Evolutionary conservation across 2,797 vertebrate species (phyloP), one percentile per base, ranked within the genome.

Genomic region (Threskiornis aethiopicus): DNA sequence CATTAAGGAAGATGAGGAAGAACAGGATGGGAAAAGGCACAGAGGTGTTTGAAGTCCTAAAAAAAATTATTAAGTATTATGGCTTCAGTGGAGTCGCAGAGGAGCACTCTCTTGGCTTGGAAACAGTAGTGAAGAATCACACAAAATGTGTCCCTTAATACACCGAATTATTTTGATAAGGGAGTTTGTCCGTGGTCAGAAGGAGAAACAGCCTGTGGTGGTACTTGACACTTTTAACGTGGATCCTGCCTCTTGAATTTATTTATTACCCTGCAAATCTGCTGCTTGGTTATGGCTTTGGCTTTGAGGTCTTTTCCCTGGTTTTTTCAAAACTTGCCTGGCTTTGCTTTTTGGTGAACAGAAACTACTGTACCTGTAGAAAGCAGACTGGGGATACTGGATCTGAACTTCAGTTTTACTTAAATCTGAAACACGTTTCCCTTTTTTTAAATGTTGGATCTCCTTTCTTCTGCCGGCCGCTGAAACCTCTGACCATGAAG

Each of bases 401-500:
- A 7, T 46, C 54, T 73, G 25, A 80, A 47, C 31, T 41, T 47
- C 39, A 28, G 1, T 71, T 72, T 44, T 37, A 51, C 55, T 89
- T 49, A 11, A 16, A 20, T 29, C 49, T 69, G 55, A 79, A 76
- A 25, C 6, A 10, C 1, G 1, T 33, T 80, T 51, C 33, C 26
- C 13, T 39, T 39, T 26, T 18, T 44, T 8, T 17, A 49, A 66
- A 18, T 46, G 29, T 18, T 49, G 55, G 31, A 10, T 46, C 21
- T 33, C 42, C 37, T 69, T 42, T 35, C 75, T 75, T 33, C 70
- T 80, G 59, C 20, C n/a, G 94, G 91, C 79, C 22, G 3, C 84
- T 87, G 94, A 98, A 97, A 64, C 95, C 84, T 22, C 94, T 97
- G 44, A 94, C 89, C 2, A 4, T 96, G 44, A 97, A 86, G 29